Evolutionary conservation across 2,888 invertebrate genomes (phyloP), one percentile per base, ranked within the genome.

Genomic region (Netelia melanura): DNA sequence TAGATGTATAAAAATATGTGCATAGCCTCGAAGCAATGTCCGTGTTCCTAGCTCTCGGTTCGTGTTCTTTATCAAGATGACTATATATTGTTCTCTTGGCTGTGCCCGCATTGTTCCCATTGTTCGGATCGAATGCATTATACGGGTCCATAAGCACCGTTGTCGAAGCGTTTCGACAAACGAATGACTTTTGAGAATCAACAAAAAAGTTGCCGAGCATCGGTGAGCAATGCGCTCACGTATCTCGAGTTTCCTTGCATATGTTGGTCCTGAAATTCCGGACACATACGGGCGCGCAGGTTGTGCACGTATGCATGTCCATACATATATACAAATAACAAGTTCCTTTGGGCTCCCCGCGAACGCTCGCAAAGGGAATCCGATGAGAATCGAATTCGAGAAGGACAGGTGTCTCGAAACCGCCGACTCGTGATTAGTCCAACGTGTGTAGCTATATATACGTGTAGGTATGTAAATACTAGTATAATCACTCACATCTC

Each of bases 71-170:
- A 75, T 58, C 74, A 81, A 82, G 81, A 75, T 79, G 17, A 56
- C 43, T 81, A 75, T 79, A 79, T 79, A 87, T 88, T 87, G 86
- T 89, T 89, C 86, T 83, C 70, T 25, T 52, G 65, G 77, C 17
- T 6, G 76, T 79, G 74, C 85, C 84, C 65, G 86, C 84, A 90
- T 90, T 90, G 87, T 88, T 86, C 86, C 54, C 80, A 80, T 87
- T 87, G 87, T 86, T 83, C 80, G 67, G 23, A 80, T 54, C 52
- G 74, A 56, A 74, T 30, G 25, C 74, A 71, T 82, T 83, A 85
- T 85, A 81, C 81, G 58, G 54, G 75, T 83, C 84, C 58, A 21
- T 10, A 58, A 56, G 77, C 56, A 72, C 71, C 61, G 54, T 56
- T 52, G 30, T 21, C 23, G 43, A n/a, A 74, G 11, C 65, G 76